Percentiles rank a stretch among this genome's conserved stretches.
phyloP scores from a whole-genome alignment of 2,113 vertebrate species.

The Tenrec ecaudatus region DNA sequence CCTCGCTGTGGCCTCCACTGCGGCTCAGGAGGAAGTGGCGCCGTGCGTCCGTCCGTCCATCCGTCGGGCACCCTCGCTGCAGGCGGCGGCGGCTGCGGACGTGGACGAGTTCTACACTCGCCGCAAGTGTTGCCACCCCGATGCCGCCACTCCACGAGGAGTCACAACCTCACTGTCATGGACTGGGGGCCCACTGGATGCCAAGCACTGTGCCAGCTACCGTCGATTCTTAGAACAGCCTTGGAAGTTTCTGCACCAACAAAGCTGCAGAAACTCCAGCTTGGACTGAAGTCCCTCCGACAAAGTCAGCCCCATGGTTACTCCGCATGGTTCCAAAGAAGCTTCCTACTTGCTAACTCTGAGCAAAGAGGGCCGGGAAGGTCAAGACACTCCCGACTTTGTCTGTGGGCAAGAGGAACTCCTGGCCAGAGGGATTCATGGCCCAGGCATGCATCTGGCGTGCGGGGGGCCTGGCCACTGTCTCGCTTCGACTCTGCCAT shows the following conservation, averaged over 20 bases:
- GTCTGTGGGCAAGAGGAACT: constrained; percentile 88
- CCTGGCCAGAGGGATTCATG: constrained; percentile 74
- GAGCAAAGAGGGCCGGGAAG: constrained; percentile 29
- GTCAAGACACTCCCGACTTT: constrained; percentile 78
- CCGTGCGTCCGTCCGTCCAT: fast-evolving
- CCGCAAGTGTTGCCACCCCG: neutral
- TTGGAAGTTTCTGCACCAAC: too few species aligned
- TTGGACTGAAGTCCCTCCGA: too few species aligned
- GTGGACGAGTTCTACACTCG: neutral
- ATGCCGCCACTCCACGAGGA: neutral
- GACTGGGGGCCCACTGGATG: neutral
- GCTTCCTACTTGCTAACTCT: constrained; percentile 57
- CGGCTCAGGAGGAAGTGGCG: fast-evolving
- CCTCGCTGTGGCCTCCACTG: fast-evolving
- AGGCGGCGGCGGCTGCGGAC: too few species aligned
- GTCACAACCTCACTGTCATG: neutral
- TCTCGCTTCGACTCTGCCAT: constrained; percentile 89
- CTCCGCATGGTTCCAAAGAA: neutral
- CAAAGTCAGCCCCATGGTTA: constrained; percentile 67
- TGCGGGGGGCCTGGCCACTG: fast-evolving
- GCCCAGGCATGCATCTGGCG: constrained; percentile 30
- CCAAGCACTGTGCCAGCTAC: neutral
- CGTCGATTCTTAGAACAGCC: neutral
- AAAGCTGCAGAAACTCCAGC: too few species aligned
- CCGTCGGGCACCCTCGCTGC: too few species aligned